Percentiles rank a stretch among this genome's conserved stretches.
Evolutionary conservation across 2,113 vertebrate species (phyloP).

Genomic region (Neogale vison): DNA sequence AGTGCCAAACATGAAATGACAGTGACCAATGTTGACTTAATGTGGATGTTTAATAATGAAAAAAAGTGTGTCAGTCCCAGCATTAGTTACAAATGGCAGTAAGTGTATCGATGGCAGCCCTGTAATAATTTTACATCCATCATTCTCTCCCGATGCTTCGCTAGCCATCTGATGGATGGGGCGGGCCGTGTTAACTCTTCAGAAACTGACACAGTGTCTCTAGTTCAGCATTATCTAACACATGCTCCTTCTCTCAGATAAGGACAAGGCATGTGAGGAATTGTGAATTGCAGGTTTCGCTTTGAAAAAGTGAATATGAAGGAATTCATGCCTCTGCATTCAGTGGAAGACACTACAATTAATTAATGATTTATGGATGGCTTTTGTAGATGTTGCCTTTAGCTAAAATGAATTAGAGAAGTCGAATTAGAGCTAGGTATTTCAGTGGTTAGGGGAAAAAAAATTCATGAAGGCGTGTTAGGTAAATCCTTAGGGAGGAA

Average conservation of each 20-base stretch:
- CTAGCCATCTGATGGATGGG: conserved; percentile 85
- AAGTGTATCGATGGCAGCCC: conserved; percentile 84
- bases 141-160: conserved; percentile 82
- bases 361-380: conserved; percentile 14
- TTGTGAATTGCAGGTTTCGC: conserved; percentile 47
- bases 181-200: conserved; percentile 79
- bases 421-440: not conserved
- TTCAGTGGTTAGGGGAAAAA: not conserved
- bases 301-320: conserved; percentile 14
- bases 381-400: conserved; percentile 41
- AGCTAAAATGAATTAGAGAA: conserved; percentile 36
- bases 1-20: conserved; percentile 81
- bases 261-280: conserved; percentile 48
- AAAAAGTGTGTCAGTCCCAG: conserved; percentile 84
- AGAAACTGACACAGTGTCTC: conserved; percentile 60
- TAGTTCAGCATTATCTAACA: conserved; percentile 70
- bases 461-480: not conserved
- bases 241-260: conserved; percentile 40
- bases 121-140: conserved; percentile 89
- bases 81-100: conserved; percentile 87
- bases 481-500: not conserved
- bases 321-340: not conserved
- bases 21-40: conserved; percentile 89
- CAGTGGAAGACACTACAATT: not conserved
- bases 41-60: conserved; percentile 88